These are phyloP conservation scores for Sebastes hubbsi DNA, from an alignment of 2,797 vertebrate species.

Conservation along the genomic window DNA sequence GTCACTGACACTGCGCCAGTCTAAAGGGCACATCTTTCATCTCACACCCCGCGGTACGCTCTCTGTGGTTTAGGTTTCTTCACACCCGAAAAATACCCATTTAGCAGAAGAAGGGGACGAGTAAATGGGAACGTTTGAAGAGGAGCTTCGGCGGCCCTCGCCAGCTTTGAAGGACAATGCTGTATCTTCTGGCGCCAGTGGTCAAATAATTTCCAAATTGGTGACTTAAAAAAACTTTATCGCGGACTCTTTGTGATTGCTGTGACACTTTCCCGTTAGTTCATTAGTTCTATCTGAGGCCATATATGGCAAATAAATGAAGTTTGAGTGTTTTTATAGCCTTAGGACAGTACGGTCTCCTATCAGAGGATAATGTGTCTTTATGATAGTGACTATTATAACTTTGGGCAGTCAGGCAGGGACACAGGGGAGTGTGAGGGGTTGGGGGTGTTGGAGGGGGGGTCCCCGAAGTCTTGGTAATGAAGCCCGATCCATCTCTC, in stretches of 20 bases:
- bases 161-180: constrained; percentile 5
- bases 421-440: constrained; percentile 57
- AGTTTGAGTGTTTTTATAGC: constrained; percentile 73
- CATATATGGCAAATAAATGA: constrained; percentile 72
- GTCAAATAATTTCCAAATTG: constrained; percentile 57
- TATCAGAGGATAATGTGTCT: constrained; percentile 74
- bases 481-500: constrained; percentile 71
- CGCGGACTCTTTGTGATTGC: constrained; percentile 61
- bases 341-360: constrained; percentile 59
- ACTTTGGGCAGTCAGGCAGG: constrained; percentile 69
- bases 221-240: constrained; percentile 58
- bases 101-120: neutral
- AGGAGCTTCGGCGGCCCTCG: neutral
- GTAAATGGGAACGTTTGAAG: neutral
- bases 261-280: constrained; percentile 61
- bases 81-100: constrained; percentile 34
- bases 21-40: constrained; percentile 5
- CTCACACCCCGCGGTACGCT: neutral
- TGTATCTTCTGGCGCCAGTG: constrained; percentile 12
- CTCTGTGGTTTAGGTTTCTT: constrained; percentile 7
- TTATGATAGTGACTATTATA: constrained; percentile 74
- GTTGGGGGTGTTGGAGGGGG: constrained; percentile 17
- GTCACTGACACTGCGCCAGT: constrained; percentile 30
- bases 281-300: constrained; percentile 71
- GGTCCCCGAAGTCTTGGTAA: constrained; percentile 65